phyloP scores from a whole-genome alignment of 1,140 invertebrate genomes.

The Microplitis demolitor region DNA sequence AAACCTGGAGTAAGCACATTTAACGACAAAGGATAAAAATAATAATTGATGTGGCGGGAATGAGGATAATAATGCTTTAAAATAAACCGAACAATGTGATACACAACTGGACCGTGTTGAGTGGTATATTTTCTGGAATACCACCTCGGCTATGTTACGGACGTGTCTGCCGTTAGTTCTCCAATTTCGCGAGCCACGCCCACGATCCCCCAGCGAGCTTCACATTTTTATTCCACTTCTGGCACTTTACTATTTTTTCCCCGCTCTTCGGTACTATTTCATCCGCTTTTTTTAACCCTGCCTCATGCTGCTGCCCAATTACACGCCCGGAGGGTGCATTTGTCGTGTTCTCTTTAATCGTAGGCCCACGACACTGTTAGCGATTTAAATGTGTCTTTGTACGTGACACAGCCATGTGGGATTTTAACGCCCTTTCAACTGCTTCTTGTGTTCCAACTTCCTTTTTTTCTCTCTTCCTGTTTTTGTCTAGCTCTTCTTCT shows the following conservation, averaged over 20 bases:
- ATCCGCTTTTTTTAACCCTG: not conserved
- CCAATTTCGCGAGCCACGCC: conserved; percentile 22
- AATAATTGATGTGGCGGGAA: not conserved
- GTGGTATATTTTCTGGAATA: conserved; percentile 33
- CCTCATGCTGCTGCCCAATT: not conserved
- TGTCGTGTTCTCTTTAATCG: conserved; percentile 16
- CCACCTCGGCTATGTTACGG: not conserved
- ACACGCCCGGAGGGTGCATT: conserved; percentile 13
- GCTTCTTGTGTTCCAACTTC: not conserved
- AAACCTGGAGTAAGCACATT: no score
- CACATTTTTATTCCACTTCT: not conserved
- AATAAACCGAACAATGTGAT: conserved; percentile 36
- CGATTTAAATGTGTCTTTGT: not conserved
- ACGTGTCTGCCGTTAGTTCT: conserved; percentile 3
- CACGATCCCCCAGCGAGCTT: not conserved
- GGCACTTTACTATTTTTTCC: not conserved
- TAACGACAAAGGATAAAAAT: not conserved
- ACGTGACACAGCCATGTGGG: conserved; percentile 6
- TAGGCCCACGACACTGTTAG: not conserved
- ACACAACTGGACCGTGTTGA: conserved; percentile 42
- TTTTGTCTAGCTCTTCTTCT: not conserved
- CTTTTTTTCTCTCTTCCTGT: not conserved
- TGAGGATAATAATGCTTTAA: not conserved
- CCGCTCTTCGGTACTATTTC: not conserved
- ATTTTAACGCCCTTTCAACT: not conserved